Base-by-base conservation (phyloP, 2,888 invertebrate genomes). In the Callimorpha dominula region DNA sequence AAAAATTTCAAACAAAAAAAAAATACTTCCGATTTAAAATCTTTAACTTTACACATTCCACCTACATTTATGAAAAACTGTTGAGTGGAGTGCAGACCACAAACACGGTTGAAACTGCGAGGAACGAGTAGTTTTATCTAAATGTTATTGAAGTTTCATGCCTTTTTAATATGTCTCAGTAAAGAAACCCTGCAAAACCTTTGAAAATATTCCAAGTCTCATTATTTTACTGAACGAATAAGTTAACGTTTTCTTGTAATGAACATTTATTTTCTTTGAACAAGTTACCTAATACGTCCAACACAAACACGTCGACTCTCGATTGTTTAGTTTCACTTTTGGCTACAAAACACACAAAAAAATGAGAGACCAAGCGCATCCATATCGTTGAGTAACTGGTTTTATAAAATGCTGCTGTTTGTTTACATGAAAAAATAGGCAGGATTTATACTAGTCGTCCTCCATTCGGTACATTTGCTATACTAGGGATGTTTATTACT, bases 301-400 rank as follows among this genome's bases (percentile, higher is more conserved):
- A 78, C 69, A 31, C 75, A 73, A 54, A 76, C 77, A 67, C 69
- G 71, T 77, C 86, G 82, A 76, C 79, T 82, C 57, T 73, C 78
- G 78, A 81, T 79, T 81, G 81, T 84, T 85, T 83, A 83, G 82
- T 90, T 90, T 90, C 90, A 87, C 89, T 89, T 87, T 88, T 85
- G 80, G 77, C 77, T 74, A 79, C 79, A 83, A 86, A 84, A 80
- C 73, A 75, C 70, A 86, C 31, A 31, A 81, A 83, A 81, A 78
- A 78, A 76, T 73, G 63, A 72, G 76, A 77, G 72, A 72, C 78
- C 65, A 63, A 82, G 81, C 80, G 82, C 82, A 83, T 87, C 81
- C 75, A 76, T 81, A 77, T 66, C 40, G 76, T 76, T 79, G 78
- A 80, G 84, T 85, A 85, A 81, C 71, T 75, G 76, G 64, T 76